Base-by-base conservation (phyloP, 92 coral and sea anemone species). In the Pocillopora meandrina region DNA sequence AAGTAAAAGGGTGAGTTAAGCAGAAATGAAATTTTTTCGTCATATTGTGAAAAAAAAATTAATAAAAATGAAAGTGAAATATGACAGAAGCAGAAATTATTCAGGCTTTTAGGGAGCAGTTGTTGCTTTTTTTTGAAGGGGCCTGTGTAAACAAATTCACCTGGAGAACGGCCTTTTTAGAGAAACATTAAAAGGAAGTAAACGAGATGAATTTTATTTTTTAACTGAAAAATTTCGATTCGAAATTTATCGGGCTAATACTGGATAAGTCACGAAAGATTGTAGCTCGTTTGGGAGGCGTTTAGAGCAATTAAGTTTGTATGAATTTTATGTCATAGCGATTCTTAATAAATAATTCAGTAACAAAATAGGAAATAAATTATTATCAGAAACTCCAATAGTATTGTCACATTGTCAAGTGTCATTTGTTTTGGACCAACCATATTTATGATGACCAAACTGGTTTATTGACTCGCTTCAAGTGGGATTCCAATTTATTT, bases 131-230 rank as follows among this genome's bases (percentile, higher is more conserved):
- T 69, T 10, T 42, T 21, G 36, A 83, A 65, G 61, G 57, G 72
- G 59, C 19, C 72, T 83, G 34, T 83, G 80, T 62, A 73, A 83
- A 83, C 56, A 83, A 83, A 83, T 65, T 73, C 31, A 61, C 73
- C 80, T 72, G 86, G 86, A 83, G 74, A 83, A 34, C 56, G 34
- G 23, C 60, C 49, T 65, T 61, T 26, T 72, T 82, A 71, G n/a
- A 49, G 47, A 72, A 69, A 13, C 77, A 61, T 19, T n/a, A 56
- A 33, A 36, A 8, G 61, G 72, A 35, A 82, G 26, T 59, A 72
- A 26, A 12, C 56, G 61, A 72, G 71, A 60, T 42, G 17, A 71
- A 20, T 61, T 71, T 82, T 72, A 71, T 52, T 67, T 47, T 80
- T 67, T 80, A 10, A 66, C 15, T 65, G 58, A 55, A 56, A 70